Conservation (phyloP, 2,797 vertebrate species). For the Jordanella pulchra region DNA sequence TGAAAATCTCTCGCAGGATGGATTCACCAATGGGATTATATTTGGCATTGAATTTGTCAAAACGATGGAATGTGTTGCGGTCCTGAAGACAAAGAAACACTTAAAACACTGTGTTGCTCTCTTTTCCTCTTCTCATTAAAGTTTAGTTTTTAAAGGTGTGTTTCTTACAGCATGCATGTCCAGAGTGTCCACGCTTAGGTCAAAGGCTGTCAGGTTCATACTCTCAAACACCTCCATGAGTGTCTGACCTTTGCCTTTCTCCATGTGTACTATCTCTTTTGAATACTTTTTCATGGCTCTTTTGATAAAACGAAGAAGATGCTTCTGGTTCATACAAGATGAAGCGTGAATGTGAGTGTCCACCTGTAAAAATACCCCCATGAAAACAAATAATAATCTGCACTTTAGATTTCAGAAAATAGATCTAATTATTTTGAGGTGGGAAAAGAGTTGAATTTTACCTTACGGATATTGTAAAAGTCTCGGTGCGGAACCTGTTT, state of each 20-base stretch:
- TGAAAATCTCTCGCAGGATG: slow-evolving; percentile 96
- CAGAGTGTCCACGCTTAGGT: slow-evolving; percentile 94
- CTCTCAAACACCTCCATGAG: slow-evolving; percentile 94
- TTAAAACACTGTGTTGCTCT: neutral
- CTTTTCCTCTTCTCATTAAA: too few species aligned
- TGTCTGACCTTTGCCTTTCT: slow-evolving; percentile 91
- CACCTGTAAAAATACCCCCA: slow-evolving; percentile 78
- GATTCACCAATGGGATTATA: slow-evolving; percentile 98
- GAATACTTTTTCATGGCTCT: slow-evolving; percentile 94
- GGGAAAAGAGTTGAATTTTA: slow-evolving; percentile 60
- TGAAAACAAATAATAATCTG: neutral
- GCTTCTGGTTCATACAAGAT: slow-evolving; percentile 98
- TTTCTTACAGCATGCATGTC: slow-evolving; percentile 91
- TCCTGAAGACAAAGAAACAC: slow-evolving; percentile 77
- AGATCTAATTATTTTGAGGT: slow-evolving; percentile 9
- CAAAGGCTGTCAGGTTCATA: slow-evolving; percentile 95
- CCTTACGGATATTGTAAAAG: slow-evolving; percentile 99
- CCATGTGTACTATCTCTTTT: slow-evolving; percentile 90
- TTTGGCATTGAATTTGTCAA: slow-evolving; percentile 98
- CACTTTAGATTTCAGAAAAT: neutral
- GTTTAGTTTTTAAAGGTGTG: neutral
- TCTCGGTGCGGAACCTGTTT: slow-evolving; percentile 96
- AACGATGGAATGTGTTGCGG: slow-evolving; percentile 96
- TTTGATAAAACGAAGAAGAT: slow-evolving; percentile 95
- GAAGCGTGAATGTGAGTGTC: slow-evolving; percentile 98